These are phyloP conservation scores for Myotis yumanensis DNA, from an alignment of 2,113 vertebrate genomes.

Conservation along the genomic window DNA sequence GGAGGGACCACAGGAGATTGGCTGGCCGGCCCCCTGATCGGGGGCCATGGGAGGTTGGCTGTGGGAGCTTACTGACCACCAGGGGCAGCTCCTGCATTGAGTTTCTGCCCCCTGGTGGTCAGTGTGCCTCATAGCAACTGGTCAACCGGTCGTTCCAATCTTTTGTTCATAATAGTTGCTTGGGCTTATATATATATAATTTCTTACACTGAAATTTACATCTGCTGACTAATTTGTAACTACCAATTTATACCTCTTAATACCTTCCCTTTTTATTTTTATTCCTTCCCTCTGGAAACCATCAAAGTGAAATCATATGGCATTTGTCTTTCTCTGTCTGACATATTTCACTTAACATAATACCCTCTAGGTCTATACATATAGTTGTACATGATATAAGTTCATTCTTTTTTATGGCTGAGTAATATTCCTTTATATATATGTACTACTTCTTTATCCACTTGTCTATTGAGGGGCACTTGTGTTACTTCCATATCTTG, in stretches of 20 bases:
- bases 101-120: no score
- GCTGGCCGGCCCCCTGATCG: no score
- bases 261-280: background rate
- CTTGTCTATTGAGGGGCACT: background rate
- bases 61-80: no score
- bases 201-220: background rate
- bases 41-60: no score
- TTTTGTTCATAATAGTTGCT: no score
- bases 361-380: background rate
- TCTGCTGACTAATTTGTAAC: background rate
- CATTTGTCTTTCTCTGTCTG: background rate
- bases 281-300: background rate
- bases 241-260: background rate
- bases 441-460: background rate
- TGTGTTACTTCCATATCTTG: background rate
- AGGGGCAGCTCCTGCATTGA: no score
- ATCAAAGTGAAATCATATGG: background rate
- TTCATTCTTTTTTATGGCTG: background rate
- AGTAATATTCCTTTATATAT: background rate
- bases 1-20: no score
- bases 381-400: background rate
- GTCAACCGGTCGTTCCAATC: no score
- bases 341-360: background rate
- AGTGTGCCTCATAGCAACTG: accelerated
- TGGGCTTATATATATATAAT: background rate